phyloP scores from a whole-genome alignment of 92 coral and sea anemone species.

The Parazoanthus swiftii region DNA sequence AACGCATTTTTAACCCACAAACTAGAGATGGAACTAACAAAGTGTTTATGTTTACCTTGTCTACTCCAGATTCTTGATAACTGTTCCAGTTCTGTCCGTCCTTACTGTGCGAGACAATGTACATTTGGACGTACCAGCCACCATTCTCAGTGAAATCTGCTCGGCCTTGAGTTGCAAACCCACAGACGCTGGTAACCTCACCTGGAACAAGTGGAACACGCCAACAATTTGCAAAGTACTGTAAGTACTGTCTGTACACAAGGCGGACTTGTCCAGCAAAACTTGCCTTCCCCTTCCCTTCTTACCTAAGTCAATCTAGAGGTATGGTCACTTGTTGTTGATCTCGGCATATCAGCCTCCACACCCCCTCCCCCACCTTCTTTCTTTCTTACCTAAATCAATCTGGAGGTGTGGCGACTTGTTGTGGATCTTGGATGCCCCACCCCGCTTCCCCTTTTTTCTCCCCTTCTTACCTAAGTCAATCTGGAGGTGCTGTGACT shows the following conservation, averaged over 20 bases:
- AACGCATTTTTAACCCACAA: no score
- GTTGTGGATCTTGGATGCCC: conserved; percentile 50
- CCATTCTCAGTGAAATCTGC: conserved; percentile 67
- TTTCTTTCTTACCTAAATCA: conserved; percentile 57
- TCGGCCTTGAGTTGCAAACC: conserved; percentile 75
- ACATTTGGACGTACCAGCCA: conserved; percentile 75
- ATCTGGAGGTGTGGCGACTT: conserved; percentile 66
- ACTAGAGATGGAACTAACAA: not conserved
- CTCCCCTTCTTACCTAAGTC: conserved; percentile 57
- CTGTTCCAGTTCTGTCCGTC: conserved; percentile 64
- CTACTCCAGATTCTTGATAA: conserved; percentile 65
- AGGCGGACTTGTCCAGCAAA: no score
- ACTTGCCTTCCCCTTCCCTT: not conserved
- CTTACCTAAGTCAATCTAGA: conserved; percentile 72
- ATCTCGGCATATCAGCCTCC: conserved; percentile 69
- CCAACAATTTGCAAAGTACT: no score
- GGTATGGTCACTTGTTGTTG: conserved; percentile 64
- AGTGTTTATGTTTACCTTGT: conserved; percentile 52
- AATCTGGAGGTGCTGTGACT: conserved; percentile 65
- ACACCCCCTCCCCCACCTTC: not conserved
- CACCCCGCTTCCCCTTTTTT: not conserved
- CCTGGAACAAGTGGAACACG: conserved; percentile 35
- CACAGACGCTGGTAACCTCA: conserved; percentile 63
- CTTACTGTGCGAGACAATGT: conserved; percentile 63
- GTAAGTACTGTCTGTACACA: no score